phyloP scores from a whole-genome alignment of 2,797 vertebrate genomes.

The Cuculus canorus region DNA sequence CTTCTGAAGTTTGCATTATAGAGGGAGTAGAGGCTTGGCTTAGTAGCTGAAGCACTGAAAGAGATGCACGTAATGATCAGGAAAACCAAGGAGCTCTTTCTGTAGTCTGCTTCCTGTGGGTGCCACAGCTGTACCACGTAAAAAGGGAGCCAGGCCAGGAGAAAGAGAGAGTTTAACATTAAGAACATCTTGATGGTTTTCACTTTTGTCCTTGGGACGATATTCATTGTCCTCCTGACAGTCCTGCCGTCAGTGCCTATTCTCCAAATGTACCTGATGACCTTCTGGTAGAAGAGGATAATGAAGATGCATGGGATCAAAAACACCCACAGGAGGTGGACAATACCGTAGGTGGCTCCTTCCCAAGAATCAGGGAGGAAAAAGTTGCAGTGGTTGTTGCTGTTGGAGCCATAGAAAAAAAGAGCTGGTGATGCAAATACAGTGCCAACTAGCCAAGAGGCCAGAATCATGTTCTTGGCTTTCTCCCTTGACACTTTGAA shows the following conservation, averaged over 20 bases:
- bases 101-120: slow-evolving; percentile 77
- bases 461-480: slow-evolving; percentile 92
- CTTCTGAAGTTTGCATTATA: slow-evolving; percentile 92
- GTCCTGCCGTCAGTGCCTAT: slow-evolving; percentile 86
- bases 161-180: slow-evolving; percentile 87
- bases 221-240: slow-evolving; percentile 92
- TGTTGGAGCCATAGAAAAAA: slow-evolving; percentile 83
- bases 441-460: slow-evolving; percentile 86
- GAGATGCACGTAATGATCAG: slow-evolving; percentile 84
- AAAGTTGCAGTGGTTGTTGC: slow-evolving; percentile 83
- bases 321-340: slow-evolving; percentile 86
- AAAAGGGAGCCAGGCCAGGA: slow-evolving; percentile 92
- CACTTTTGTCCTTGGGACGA: slow-evolving; percentile 94
- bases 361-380: slow-evolving; percentile 87
- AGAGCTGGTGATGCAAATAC: slow-evolving; percentile 84
- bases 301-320: slow-evolving; percentile 84
- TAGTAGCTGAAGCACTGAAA: slow-evolving; percentile 91
- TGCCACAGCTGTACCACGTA: slow-evolving; percentile 91
- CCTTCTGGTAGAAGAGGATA: slow-evolving; percentile 88
- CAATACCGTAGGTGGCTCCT: slow-evolving; percentile 76
- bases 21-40: slow-evolving; percentile 88
- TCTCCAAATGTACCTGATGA: slow-evolving; percentile 94
- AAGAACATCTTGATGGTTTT: slow-evolving; percentile 99
- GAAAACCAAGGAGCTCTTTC: slow-evolving; percentile 85
- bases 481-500: slow-evolving; percentile 96